These are phyloP conservation scores for Emydura subglobosa DNA, from an alignment of 2,113 vertebrate species.

Conservation along the genomic window DNA sequence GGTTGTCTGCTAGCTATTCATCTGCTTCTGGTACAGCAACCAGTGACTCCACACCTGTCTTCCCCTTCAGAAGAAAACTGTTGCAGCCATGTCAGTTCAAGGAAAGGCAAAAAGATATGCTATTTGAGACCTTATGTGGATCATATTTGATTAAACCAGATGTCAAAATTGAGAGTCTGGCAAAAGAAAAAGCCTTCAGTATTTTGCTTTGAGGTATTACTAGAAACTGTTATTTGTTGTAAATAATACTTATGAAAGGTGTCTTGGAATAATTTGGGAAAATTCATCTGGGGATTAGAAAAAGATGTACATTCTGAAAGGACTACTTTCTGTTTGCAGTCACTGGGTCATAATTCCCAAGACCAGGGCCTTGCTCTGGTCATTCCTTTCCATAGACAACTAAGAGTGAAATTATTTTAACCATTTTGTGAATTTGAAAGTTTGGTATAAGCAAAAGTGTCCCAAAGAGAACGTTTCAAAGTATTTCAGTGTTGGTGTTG, in stretches of 20 bases:
- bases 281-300: conserved; percentile 8
- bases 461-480: background rate
- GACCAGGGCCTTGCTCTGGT: background rate
- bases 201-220: background rate
- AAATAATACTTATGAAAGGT: conserved; percentile 48
- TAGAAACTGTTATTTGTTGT: conserved; percentile 36
- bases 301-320: background rate
- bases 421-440: background rate
- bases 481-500: background rate
- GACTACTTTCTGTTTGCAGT: background rate
- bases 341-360: background rate
- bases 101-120: conserved; percentile 7
- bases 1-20: background rate
- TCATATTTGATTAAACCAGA: conserved; percentile 42
- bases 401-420: background rate
- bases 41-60: background rate
- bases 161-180: background rate
- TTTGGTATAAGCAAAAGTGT: background rate
- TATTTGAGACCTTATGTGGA: conserved; percentile 44
- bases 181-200: conserved; percentile 24
- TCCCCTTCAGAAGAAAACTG: background rate
- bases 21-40: background rate
- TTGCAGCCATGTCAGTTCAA: background rate
- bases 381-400: background rate
- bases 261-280: conserved; percentile 39